These are phyloP conservation scores for Chrysopa pallens DNA, from an alignment of 1,140 invertebrate species.

Conservation along the genomic window DNA sequence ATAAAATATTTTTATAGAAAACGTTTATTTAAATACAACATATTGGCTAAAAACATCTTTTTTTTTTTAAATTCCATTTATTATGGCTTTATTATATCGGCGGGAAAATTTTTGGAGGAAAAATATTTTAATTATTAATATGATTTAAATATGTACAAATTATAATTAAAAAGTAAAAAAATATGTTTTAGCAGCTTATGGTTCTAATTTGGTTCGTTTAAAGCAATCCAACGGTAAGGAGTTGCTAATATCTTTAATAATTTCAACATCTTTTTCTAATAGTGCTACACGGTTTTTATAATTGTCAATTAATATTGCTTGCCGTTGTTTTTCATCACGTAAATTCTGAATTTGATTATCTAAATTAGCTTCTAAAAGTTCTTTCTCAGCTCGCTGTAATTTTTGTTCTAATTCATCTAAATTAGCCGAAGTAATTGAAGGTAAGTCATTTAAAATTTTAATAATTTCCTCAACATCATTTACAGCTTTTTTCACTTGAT, in stretches of 20 bases:
- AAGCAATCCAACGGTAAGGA: constrained; percentile 72
- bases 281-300: constrained; percentile 63
- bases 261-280: constrained; percentile 62
- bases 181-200: constrained; percentile 12
- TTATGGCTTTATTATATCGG: too few relatives aligned
- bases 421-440: constrained; percentile 49
- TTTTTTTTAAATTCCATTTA: too few relatives aligned
- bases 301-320: constrained; percentile 61
- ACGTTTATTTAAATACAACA: too few relatives aligned
- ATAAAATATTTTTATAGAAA: too few relatives aligned
- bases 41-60: too few relatives aligned
- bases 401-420: constrained; percentile 56
- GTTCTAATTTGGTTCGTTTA: constrained; percentile 44
- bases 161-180: too few relatives aligned
- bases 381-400: constrained; percentile 50
- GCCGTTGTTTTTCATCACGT: constrained; percentile 48
- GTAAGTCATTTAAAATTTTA: constrained; percentile 56
- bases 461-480: constrained; percentile 63
- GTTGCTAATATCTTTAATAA: constrained; percentile 67
- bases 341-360: constrained; percentile 55
- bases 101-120: too few relatives aligned
- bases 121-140: too few relatives aligned
- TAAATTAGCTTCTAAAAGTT: constrained; percentile 53
- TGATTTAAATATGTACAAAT: too few relatives aligned
- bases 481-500: constrained; percentile 64